These are phyloP conservation scores for Lynx canadensis DNA, from an alignment of 2,113 vertebrate species.

Conservation along the genomic window DNA sequence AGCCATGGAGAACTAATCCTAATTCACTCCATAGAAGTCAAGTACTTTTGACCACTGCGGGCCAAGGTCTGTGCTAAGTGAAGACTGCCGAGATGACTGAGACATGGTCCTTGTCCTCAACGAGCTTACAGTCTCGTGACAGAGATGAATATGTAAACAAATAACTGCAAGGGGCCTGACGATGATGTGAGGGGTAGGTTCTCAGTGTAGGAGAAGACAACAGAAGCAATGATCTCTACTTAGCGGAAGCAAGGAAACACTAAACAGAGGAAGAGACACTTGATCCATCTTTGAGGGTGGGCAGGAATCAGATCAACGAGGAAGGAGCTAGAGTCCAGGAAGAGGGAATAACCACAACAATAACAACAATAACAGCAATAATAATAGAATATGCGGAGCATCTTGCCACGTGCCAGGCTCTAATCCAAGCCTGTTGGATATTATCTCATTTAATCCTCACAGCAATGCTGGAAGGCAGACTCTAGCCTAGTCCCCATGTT, in stretches of 20 bases:
- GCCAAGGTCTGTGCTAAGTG: background rate
- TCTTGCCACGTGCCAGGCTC: background rate
- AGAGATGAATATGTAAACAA: background rate
- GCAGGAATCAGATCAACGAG: background rate
- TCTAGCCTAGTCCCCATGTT: background rate
- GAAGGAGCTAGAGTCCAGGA: background rate
- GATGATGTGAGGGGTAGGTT: background rate
- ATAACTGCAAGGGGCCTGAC: background rate
- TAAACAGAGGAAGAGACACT: background rate
- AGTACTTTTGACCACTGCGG: too few relatives aligned
- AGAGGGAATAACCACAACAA: background rate
- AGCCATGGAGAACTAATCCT: background rate
- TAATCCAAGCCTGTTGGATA: background rate
- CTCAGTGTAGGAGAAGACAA: background rate
- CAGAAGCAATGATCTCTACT: background rate
- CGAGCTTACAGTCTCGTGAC: background rate
- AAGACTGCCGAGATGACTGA: background rate
- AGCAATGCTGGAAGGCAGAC: background rate
- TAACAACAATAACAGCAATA: background rate
- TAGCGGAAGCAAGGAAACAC: background rate
- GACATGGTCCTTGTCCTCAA: background rate
- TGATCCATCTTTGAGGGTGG: background rate
- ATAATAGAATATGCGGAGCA: background rate
- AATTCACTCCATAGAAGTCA: background rate
- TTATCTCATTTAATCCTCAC: background rate